A percentile compares a stretch with the other conserved stretches of the same genome.
These are phyloP conservation scores for Mungos mungo DNA, from an alignment of 2,113 vertebrate genomes.

Conservation along the genomic window DNA sequence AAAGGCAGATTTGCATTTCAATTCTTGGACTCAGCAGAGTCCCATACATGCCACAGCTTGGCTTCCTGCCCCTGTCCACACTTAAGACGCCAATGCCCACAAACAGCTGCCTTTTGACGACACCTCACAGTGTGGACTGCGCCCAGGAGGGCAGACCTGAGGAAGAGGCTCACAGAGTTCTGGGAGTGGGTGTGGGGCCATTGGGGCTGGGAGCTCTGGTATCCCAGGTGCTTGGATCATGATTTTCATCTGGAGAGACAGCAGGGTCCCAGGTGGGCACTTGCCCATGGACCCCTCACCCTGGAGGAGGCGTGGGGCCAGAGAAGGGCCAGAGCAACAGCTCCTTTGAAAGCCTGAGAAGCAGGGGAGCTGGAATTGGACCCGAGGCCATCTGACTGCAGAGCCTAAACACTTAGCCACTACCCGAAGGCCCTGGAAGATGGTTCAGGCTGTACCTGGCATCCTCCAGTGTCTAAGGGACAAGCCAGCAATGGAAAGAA, in stretches of 20 bases:
- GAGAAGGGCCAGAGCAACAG: neutral
- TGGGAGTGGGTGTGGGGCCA: neutral
- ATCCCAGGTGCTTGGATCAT: neutral
- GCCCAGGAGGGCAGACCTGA: neutral
- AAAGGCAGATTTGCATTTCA: neutral
- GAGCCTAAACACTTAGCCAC: neutral
- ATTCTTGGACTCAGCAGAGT: neutral
- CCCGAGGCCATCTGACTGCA: neutral
- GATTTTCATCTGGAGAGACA: neutral
- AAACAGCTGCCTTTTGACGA: neutral
- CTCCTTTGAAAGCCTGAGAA: neutral
- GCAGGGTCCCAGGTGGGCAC: neutral
- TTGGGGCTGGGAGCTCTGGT: neutral
- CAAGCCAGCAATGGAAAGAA: neutral
- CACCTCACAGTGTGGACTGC: neutral
- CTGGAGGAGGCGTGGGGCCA: neutral
- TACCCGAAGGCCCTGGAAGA: neutral
- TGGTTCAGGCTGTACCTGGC: neutral
- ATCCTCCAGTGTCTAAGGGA: neutral
- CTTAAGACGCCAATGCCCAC: neutral
- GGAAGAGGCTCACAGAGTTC: neutral
- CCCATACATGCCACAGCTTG: fast-evolving
- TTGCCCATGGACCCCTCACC: neutral
- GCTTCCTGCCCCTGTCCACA: neutral
- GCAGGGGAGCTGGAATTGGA: neutral